phyloP scores from a whole-genome alignment of 2,888 invertebrate species.

The Hypercompe scribonia region DNA sequence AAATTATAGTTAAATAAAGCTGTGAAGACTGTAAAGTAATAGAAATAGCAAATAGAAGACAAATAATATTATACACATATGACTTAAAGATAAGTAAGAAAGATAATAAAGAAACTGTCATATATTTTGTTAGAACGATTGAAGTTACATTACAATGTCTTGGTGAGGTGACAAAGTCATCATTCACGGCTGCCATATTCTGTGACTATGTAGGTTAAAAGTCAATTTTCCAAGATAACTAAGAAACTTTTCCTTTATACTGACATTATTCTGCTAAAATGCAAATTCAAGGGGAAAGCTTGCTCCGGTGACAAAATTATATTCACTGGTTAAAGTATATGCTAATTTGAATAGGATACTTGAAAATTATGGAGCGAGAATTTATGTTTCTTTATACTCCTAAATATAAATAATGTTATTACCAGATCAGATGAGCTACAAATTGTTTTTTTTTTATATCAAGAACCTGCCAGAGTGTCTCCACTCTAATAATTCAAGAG shows the following conservation, averaged over 20 bases:
- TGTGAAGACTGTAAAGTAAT: background rate
- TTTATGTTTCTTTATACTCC: background rate
- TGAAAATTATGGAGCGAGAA: background rate
- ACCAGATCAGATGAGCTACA: too few relatives aligned
- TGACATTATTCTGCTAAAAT: background rate
- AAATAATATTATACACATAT: too few relatives aligned
- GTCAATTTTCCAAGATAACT: background rate
- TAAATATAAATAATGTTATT: background rate
- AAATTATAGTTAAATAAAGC: background rate
- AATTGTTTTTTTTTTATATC: too few relatives aligned
- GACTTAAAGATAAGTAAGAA: too few relatives aligned
- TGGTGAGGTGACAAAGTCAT: background rate
- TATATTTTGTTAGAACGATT: background rate
- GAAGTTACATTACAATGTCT: background rate
- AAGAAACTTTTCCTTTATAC: background rate
- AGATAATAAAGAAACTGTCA: background rate
- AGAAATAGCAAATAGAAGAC: too few relatives aligned
- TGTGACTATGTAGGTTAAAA: background rate
- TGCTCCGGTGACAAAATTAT: background rate
- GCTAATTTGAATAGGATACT: background rate
- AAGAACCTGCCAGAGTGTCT: too few relatives aligned
- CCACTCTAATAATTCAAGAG: too few relatives aligned
- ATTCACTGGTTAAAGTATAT: constrained; percentile 1
- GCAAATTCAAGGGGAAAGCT: background rate
- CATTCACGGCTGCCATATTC: background rate